A percentile compares a stretch with the other conserved stretches of the same genome.
These are phyloP conservation scores for Triplophysa bombifrons DNA, from an alignment of 2,797 vertebrate genomes.

Conservation along the genomic window DNA sequence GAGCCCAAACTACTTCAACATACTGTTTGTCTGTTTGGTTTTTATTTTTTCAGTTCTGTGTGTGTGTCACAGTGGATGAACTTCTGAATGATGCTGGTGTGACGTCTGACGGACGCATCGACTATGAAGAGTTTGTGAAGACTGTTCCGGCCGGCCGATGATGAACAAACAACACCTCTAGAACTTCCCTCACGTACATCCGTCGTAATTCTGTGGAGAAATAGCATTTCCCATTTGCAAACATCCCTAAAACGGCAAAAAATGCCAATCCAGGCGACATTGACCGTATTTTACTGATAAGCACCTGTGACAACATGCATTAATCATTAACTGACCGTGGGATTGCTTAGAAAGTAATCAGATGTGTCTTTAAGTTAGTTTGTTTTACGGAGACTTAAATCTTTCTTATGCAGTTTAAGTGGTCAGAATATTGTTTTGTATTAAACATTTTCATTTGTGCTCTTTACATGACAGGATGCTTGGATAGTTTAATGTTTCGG, in stretches of 20 bases:
- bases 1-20: neutral
- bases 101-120: constrained; percentile 71
- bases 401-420: neutral
- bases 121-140: constrained; percentile 79
- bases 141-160: constrained; percentile 67
- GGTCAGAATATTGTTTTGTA: neutral
- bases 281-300: constrained; percentile 22
- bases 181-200: neutral
- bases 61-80: constrained; percentile 79
- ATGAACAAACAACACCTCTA: constrained; percentile 55
- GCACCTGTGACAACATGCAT: neutral
- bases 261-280: neutral
- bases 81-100: constrained; percentile 80
- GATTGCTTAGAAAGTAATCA: constrained; percentile 15
- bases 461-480: neutral
- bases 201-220: constrained; percentile 8
- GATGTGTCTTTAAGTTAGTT: neutral
- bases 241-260: neutral
- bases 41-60: neutral
- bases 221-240: neutral
- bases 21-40: neutral
- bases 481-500: too few species aligned
- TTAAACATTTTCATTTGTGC: neutral
- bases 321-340: constrained; percentile 28
- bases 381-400: neutral